phyloP scores from a whole-genome alignment of 2,797 vertebrate species.

The Alcedo quadribrachys region DNA sequence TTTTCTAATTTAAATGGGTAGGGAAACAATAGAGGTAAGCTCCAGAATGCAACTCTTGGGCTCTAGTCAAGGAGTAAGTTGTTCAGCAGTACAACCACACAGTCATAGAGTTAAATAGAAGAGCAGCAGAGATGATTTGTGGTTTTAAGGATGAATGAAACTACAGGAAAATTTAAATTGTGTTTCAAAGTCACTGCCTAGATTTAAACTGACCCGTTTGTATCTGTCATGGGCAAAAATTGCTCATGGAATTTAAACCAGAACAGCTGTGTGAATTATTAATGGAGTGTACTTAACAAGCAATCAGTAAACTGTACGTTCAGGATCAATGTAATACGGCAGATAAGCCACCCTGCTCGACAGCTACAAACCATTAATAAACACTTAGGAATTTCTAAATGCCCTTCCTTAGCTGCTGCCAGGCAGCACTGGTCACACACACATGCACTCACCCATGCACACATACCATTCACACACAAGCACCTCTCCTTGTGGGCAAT shows the following conservation, averaged over 20 bases:
- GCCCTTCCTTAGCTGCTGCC: background rate
- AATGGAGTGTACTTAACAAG: background rate
- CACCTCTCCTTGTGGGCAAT: accelerated
- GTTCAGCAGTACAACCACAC: background rate
- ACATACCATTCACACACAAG: accelerated
- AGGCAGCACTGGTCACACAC: accelerated
- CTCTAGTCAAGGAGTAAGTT: background rate
- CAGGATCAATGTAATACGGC: background rate
- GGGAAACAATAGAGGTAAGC: background rate
- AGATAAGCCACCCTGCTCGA: background rate
- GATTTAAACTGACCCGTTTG: background rate
- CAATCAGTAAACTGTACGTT: background rate
- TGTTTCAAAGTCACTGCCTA: background rate
- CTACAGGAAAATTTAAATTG: background rate
- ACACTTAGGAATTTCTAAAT: background rate
- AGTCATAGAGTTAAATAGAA: background rate
- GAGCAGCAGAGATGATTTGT: background rate
- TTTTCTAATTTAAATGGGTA: background rate
- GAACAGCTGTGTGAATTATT: conserved; percentile 37
- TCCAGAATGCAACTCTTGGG: background rate
- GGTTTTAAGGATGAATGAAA: conserved; percentile 4
- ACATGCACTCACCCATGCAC: accelerated
- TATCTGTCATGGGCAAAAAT: background rate
- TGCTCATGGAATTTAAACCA: background rate
- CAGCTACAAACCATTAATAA: background rate